Evolutionary conservation across 2,797 vertebrate genomes (phyloP), one percentile per base, ranked within the genome.

Genomic region (Anisognathus igniventris): DNA sequence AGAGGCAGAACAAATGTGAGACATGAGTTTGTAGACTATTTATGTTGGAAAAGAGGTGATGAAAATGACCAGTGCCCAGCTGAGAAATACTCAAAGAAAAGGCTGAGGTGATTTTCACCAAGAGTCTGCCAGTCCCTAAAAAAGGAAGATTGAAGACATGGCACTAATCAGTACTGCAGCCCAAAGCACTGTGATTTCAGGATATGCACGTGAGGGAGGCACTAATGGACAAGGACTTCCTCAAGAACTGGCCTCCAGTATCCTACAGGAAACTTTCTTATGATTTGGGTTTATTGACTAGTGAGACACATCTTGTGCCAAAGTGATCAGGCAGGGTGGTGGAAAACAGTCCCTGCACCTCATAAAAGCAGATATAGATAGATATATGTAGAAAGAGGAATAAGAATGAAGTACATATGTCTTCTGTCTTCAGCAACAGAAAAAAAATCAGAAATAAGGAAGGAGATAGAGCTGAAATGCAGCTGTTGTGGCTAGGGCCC

Each of bases 31-130:
- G 35, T 42, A 65, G 18, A 48, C 22, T 4, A 1, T 12, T 73
- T 0, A 1, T 44, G 45, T 31, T 66, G 53, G 30, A 60, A 58
- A 79, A 68, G 44, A 72, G 27, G 8, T 37, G 19, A 22, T 10
- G 4, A 25, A 47, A 50, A 6, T 14, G 19, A 57, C 24, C 9
- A 12, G 12, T 21, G 9, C 33, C 44, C 53, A 58, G 53, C 37
- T 74, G 50, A 47, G 33, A 72, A 92, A 84, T n/a, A 51, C 25
- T 81, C 53, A 14, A n/a, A 45, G n/a, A 61, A 84, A 58, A 83
- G 48, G 4, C 10, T 44, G 30, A 71, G 23, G 16, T 51, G 54
- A 40, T 57, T 31, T 50, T 53, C 68, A 65, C 30, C 2, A 1
- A 31, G 30, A 47, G 1, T 15, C 40, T 25, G 10, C 31, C 72